Percentiles rank a stretch among this genome's conserved stretches.
phyloP scores from a whole-genome alignment of 2,888 invertebrate genomes.

The Plagiodera versicolora region DNA sequence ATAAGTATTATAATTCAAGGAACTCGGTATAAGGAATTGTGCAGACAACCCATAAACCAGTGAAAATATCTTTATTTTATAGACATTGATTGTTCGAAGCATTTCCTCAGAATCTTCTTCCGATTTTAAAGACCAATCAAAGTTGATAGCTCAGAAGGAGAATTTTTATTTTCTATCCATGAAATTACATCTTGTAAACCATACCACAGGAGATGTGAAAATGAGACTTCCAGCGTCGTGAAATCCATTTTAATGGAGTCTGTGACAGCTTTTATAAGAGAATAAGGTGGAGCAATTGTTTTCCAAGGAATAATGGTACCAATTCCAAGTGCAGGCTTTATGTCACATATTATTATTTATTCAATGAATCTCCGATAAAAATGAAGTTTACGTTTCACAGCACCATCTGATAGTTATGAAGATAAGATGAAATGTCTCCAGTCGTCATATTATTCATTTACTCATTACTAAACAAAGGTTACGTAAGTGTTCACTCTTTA shows the following conservation, averaged over 20 bases:
- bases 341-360: too few relatives aligned
- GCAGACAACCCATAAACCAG: not conserved
- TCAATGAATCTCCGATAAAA: too few relatives aligned
- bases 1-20: too few relatives aligned
- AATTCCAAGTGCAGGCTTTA: too few relatives aligned
- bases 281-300: not conserved
- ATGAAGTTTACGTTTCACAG: too few relatives aligned
- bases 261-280: not conserved
- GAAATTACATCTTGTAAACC: constrained; percentile 7
- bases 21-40: too few relatives aligned
- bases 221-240: not conserved
- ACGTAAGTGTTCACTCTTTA: too few relatives aligned
- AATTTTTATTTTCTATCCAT: not conserved
- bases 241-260: not conserved
- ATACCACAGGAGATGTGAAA: constrained; percentile 2
- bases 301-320: not conserved
- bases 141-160: not conserved
- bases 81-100: not conserved
- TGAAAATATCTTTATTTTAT: not conserved
- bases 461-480: too few relatives aligned
- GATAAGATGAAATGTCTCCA: too few relatives aligned
- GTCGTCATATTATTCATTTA: too few relatives aligned
- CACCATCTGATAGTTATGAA: too few relatives aligned
- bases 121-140: constrained; percentile 10
- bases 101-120: not conserved